Percentiles rank a stretch among this genome's conserved stretches.
Conservation (phyloP, 2,113 vertebrate species). For the Marmota flaviventris region DNA sequence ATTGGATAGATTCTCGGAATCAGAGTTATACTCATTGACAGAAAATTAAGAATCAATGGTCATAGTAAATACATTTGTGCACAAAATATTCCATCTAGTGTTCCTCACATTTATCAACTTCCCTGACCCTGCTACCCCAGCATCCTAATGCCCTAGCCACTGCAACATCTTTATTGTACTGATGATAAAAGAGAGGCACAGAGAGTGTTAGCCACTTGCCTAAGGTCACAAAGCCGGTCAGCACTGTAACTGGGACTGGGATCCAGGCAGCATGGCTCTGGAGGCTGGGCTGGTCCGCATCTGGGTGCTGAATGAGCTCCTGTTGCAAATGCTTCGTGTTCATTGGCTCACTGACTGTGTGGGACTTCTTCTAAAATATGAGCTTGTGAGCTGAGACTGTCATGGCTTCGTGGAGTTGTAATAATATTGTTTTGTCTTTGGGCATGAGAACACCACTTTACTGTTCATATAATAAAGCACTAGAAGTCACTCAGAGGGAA, state of each 20-base stretch:
- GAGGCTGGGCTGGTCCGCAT: accelerated
- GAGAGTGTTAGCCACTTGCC: not conserved
- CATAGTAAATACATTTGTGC: not conserved
- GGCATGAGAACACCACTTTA: not conserved
- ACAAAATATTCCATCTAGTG: not conserved
- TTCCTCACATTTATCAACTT: not conserved
- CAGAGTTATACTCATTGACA: not conserved
- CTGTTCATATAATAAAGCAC: not conserved
- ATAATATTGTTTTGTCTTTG: not conserved
- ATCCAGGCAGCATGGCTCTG: not conserved
- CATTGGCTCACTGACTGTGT: not conserved
- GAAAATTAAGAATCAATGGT: not conserved
- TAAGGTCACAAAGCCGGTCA: not conserved
- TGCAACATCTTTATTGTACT: not conserved
- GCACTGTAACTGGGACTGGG: not conserved
- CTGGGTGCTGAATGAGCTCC: accelerated
- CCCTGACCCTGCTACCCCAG: not conserved
- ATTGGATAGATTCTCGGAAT: not conserved
- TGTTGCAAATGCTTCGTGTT: accelerated
- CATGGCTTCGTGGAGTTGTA: not conserved
- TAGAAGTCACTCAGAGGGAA: not conserved
- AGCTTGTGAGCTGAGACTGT: not conserved
- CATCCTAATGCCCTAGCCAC: not conserved
- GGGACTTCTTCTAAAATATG: not conserved
- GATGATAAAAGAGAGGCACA: not conserved